These are phyloP conservation scores for Rhynchotus rufescens DNA, from an alignment of 2,797 vertebrate genomes.

Conservation along the genomic window DNA sequence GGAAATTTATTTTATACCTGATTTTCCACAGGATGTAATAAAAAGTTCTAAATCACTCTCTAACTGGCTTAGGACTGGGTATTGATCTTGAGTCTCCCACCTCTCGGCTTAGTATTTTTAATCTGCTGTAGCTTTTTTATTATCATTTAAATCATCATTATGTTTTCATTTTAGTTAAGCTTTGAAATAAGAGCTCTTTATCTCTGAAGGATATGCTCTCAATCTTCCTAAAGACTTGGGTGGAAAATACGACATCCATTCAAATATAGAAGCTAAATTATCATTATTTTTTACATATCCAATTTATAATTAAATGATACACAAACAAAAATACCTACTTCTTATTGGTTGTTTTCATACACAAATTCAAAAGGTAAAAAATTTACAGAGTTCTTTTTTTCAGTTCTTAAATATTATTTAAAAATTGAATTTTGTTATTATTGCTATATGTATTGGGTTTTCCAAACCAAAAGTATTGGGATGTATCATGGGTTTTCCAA, in stretches of 20 bases:
- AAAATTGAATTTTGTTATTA: not conserved
- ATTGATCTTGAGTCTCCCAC: not conserved
- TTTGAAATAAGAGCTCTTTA: not conserved
- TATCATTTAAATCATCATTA: not conserved
- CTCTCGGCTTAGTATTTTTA: not conserved
- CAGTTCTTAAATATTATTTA: not conserved
- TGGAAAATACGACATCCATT: not conserved
- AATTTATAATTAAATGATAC: not conserved
- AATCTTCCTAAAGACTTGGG: not conserved
- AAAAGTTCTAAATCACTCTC: not conserved
- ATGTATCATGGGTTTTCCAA: not conserved
- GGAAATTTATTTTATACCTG: not conserved
- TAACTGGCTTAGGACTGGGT: no score
- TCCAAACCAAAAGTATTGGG: not conserved
- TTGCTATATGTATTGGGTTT: not conserved
- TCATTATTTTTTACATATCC: not conserved
- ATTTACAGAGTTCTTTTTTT: not conserved
- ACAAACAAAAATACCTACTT: not conserved
- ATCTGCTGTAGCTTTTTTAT: not conserved
- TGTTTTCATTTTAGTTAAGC: not conserved
- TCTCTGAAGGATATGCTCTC: not conserved
- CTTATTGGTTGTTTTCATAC: not conserved
- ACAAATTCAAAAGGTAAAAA: not conserved
- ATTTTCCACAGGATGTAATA: not conserved
- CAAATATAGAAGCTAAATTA: not conserved